phyloP scores from a whole-genome alignment of 2,113 vertebrate genomes.

The Rhinogobius similis region DNA sequence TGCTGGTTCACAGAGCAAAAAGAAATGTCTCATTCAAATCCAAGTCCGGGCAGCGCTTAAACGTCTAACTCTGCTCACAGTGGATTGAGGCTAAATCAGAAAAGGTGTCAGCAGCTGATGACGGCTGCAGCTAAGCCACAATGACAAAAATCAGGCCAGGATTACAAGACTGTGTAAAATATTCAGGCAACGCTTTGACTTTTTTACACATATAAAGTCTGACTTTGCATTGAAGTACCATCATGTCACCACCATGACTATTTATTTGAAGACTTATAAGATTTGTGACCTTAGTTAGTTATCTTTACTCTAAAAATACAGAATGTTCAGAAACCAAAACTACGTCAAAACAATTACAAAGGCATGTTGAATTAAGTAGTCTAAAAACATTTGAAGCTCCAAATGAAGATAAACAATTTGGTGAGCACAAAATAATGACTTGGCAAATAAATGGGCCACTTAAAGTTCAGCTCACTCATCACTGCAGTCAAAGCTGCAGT shows the following conservation, averaged over 20 bases:
- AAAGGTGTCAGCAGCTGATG: conserved; percentile 60
- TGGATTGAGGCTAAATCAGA: conserved; percentile 68
- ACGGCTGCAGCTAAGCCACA: conserved; percentile 59
- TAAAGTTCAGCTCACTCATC: conserved; percentile 69
- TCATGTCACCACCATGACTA: background rate
- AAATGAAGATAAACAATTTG: conserved; percentile 4
- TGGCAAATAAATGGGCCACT: conserved; percentile 41
- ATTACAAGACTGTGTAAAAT: conserved; percentile 33
- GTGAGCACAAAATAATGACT: conserved; percentile 49
- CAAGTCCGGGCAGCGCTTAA: conserved; percentile 53
- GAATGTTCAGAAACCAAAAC: background rate
- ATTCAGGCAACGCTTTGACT: conserved; percentile 31
- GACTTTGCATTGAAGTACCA: background rate
- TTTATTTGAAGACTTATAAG: background rate
- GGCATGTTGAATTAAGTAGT: background rate
- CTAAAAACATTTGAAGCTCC: background rate
- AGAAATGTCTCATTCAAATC: conserved; percentile 79
- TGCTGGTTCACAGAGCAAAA: conserved; percentile 74
- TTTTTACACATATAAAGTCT: background rate
- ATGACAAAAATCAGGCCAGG: conserved; percentile 55
- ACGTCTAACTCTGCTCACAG: conserved; percentile 62
- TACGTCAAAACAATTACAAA: background rate
- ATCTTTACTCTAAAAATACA: background rate
- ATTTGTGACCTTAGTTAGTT: background rate
- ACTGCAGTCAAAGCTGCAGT: conserved; percentile 32